phyloP scores from a whole-genome alignment of 2,888 invertebrate genomes.

The Choreutis nemorana region DNA sequence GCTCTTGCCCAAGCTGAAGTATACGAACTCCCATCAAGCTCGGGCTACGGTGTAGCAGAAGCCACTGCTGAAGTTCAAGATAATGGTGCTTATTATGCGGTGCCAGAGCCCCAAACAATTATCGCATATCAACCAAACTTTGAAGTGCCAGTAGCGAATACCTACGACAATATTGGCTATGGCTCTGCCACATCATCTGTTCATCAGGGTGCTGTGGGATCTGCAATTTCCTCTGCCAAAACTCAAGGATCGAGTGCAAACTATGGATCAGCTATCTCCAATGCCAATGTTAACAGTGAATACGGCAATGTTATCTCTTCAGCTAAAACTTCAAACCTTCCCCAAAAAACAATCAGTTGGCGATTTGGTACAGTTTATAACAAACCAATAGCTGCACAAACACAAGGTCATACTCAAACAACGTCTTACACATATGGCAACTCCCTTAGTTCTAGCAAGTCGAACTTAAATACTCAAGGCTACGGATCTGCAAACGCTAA shows the following conservation, averaged over 20 bases:
- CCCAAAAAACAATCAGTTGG: slow-evolving; percentile 16
- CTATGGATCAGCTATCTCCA: slow-evolving; percentile 33
- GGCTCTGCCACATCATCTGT: slow-evolving; percentile 29
- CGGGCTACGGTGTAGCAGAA: slow-evolving; percentile 18
- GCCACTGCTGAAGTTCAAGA: slow-evolving; percentile 20
- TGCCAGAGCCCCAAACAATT: slow-evolving; percentile 37
- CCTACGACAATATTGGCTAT: slow-evolving; percentile 15
- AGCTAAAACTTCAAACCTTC: slow-evolving; percentile 25
- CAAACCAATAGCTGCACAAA: slow-evolving; percentile 1
- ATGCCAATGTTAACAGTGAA: slow-evolving; percentile 21
- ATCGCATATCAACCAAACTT: slow-evolving; percentile 45
- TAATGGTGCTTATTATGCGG: slow-evolving; percentile 27
- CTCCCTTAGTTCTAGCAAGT: slow-evolving; percentile 18
- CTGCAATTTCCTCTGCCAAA: slow-evolving; percentile 27
- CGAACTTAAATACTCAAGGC: slow-evolving; percentile 16
- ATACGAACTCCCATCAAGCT: slow-evolving; percentile 18
- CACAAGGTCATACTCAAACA: slow-evolving; percentile 7
- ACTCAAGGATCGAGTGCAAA: slow-evolving; percentile 32
- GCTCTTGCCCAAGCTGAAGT: slow-evolving; percentile 27
- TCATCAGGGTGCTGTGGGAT: slow-evolving; percentile 26
- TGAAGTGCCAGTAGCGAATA: slow-evolving; percentile 22
- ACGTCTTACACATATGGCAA: too few species aligned
- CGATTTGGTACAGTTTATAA: slow-evolving; percentile 1
- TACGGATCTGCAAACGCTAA: slow-evolving; percentile 30
- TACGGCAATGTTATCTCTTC: slow-evolving; percentile 33